phyloP scores from a whole-genome alignment of 2,797 vertebrate species.

The Mus spretus region DNA sequence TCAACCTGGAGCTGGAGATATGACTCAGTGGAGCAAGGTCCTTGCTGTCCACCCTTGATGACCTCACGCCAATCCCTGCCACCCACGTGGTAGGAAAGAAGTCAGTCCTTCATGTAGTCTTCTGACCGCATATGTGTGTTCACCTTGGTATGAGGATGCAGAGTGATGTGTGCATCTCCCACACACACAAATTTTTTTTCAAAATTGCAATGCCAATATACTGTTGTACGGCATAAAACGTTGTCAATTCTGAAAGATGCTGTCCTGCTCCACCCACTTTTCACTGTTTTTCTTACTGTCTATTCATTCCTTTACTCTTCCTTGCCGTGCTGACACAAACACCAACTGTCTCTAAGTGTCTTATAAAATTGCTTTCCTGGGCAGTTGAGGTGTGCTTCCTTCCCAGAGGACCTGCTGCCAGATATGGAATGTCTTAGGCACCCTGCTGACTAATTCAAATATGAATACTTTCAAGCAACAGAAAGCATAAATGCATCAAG shows the following conservation, averaged over 20 bases:
- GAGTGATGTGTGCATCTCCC: too few species aligned
- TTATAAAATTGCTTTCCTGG: constrained; percentile 9
- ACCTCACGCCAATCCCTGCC: neutral
- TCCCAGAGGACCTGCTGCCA: constrained; percentile 64
- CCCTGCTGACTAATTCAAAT: constrained; percentile 71
- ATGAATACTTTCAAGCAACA: constrained; percentile 63
- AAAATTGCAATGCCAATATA: neutral
- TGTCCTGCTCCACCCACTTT: neutral
- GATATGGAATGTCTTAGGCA: constrained; percentile 69
- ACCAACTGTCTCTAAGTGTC: neutral
- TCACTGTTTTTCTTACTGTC: neutral
- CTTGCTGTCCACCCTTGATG: neutral
- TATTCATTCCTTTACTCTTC: neutral
- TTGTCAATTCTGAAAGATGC: constrained; percentile 2
- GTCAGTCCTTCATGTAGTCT: neutral
- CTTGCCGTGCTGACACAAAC: neutral
- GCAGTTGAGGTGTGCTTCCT: constrained; percentile 18
- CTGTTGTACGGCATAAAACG: constrained; percentile 43
- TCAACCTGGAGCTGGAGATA: neutral
- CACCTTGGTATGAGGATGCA: neutral
- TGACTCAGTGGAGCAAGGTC: neutral
- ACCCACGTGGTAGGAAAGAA: neutral
- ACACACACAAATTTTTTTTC: neutral
- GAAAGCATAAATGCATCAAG: constrained; percentile 60
- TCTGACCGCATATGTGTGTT: neutral